Base-by-base conservation (phyloP, 2,113 vertebrate species). In the Neogobius melanostomus region DNA sequence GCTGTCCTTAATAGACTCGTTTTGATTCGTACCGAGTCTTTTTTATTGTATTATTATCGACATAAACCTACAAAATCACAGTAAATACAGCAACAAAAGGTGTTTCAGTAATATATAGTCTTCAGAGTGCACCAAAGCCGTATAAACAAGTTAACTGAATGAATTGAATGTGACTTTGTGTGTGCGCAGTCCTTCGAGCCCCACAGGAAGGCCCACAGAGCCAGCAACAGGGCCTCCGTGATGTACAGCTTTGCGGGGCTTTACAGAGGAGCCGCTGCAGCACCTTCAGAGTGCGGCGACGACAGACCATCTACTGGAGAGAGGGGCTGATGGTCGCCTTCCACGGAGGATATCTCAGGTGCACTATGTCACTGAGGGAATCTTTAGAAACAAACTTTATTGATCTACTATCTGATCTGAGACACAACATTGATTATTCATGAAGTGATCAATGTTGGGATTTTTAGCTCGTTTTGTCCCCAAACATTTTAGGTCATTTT, bases 281-380 rank as follows among this genome's bases (percentile, higher is more conserved):
- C 90, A 99, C 98, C 0, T 99, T 99, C 89, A 91, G 97, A 54
- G 97, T 99, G 56, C 95, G 92, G 7, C 92, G 92, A 66, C 92
- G 82, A 68, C 91, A 94, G 74, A 94, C 93, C 50, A 87, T 94
- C 79, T 94, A 94, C 87, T 94, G 93, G 92, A 94, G 89, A 71
- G 93, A 94, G 69, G 93, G 92, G 43, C 87, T 94, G 61, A 87
- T 93, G 48, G 94, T 98, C 85, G 97, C 95, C 11, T 99, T 98
- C 64, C 94, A 96, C 8, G 97, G 97, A 12, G 98, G 98, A 66
- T 97, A 95, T 88, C 92, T 99, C 79, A 99, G 98, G 98, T 99
- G 36, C 21, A 11, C 8, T 43, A 15, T 15, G 2, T 6, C 12
- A 42, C 52, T 54, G 52, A 54, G 8, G 6, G 12, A 28, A 36